phyloP scores from a whole-genome alignment of 1,140 invertebrate species.

The Thaumetopoea pityocampa region DNA sequence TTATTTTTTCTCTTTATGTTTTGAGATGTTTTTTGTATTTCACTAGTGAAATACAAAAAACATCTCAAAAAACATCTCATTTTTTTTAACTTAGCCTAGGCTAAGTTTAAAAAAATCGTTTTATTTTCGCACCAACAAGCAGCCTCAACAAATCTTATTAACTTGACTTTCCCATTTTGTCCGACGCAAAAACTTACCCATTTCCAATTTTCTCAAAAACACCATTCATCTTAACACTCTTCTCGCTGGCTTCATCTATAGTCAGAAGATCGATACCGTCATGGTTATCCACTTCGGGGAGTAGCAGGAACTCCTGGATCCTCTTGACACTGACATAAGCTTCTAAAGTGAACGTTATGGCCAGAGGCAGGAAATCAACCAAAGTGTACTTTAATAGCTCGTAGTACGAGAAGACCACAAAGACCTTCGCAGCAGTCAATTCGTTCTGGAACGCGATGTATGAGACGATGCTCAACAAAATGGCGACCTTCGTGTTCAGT shows the following conservation, averaged over 20 bases:
- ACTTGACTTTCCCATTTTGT: too few species aligned
- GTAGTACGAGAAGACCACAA: conserved; percentile 85
- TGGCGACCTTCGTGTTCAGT: conserved; percentile 84
- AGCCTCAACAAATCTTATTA: too few species aligned
- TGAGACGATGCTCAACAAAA: conserved; percentile 87
- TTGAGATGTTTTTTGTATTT: too few species aligned
- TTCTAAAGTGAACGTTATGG: conserved; percentile 77
- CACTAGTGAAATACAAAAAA: too few species aligned
- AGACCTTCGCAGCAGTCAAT: conserved; percentile 85
- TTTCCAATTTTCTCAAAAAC: conserved; percentile 63
- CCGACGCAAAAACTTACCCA: conserved; percentile 57
- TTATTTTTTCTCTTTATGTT: too few species aligned
- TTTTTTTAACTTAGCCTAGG: too few species aligned
- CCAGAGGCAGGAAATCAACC: conserved; percentile 84
- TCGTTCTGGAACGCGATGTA: conserved; percentile 82
- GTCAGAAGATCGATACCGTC: conserved; percentile 49
- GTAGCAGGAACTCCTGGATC: conserved; percentile 80
- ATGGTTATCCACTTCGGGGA: conserved; percentile 75
- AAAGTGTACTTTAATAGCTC: conserved; percentile 83
- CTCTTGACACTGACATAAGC: conserved; percentile 81
- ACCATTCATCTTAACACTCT: conserved; percentile 30
- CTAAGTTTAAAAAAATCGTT: too few species aligned
- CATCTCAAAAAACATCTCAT: too few species aligned
- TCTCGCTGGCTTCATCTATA: conserved; percentile 32
- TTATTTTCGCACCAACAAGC: too few species aligned